These are phyloP conservation scores for Lophius piscatorius DNA, from an alignment of 2,113 vertebrate species.

Conservation along the genomic window DNA sequence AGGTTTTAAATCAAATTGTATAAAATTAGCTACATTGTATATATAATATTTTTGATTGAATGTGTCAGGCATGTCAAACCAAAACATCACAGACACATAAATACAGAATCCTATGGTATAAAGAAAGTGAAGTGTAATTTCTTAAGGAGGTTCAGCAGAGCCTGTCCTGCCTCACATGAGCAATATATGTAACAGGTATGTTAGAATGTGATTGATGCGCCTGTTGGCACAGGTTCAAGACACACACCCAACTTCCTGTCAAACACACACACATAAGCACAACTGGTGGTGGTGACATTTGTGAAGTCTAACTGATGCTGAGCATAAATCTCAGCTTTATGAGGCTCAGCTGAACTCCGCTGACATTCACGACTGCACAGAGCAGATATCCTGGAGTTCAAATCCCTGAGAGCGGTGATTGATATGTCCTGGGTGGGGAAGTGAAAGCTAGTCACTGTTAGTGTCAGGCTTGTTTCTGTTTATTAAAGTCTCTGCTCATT, in stretches of 20 bases:
- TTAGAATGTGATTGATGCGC: conserved; percentile 26
- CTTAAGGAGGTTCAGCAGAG: too few relatives aligned
- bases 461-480: conserved; percentile 31
- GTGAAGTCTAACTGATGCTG: conserved; percentile 22
- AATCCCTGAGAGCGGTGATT: conserved; percentile 29
- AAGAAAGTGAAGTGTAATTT: too few relatives aligned
- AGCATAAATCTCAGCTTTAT: conserved; percentile 59
- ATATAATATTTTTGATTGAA: too few relatives aligned
- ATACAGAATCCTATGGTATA: too few relatives aligned
- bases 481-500: conserved; percentile 43
- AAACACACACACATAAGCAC: not conserved
- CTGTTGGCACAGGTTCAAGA: conserved; percentile 13
- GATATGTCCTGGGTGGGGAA: conserved; percentile 45
- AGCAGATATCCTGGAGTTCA: not conserved
- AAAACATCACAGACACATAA: too few relatives aligned
- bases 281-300: conserved; percentile 45
- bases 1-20: too few relatives aligned
- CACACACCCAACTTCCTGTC: conserved; percentile 21
- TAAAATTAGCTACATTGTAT: too few relatives aligned
- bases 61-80: too few relatives aligned
- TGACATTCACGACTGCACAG: conserved; percentile 26
- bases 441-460: conserved; percentile 37
- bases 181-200: too few relatives aligned
- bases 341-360: conserved; percentile 30
- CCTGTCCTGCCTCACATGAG: too few relatives aligned